Base-by-base conservation (phyloP, 2,797 vertebrate genomes). In the Amniataba percoides region DNA sequence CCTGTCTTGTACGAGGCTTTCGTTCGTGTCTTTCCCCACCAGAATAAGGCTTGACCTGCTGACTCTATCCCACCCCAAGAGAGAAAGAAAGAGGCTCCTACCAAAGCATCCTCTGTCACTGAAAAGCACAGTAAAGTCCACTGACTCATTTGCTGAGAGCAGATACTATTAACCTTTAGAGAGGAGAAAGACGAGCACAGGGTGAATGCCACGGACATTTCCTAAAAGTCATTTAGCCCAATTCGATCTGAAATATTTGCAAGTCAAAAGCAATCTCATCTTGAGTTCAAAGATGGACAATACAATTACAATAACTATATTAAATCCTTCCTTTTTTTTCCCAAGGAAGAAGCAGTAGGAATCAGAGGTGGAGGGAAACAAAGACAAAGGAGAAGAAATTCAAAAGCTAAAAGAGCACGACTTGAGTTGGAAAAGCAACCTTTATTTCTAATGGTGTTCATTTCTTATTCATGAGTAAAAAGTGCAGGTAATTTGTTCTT, bases 231-330 rank as follows among this genome's bases (percentile, higher is more conserved):
- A 89, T 93, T 88, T 84, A 78, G 79, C 77, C 48, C 76, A 88
- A 85, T 91, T 81, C 81, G 79, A 81, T 89, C 75, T 83, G 80
- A 90, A 90, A 93, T 87, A 93, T 94, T 88, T 92, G 84, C 89
- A 91, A 90, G 86, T 93, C 89, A 86, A 89, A 90, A 80, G 68
- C 83, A 79, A 89, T 87, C 72, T 79, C 27, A 5, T 75, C 78
- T 61, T 11, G 19, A 71, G 67, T 78, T 86, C 75, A 83, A 85
- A 87, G 74, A 83, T 63, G 81, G 86, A 89, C 67, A 83, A 86
- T 66, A 69, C 80, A 87, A 89, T 88, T 88, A 87, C 62, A 83
- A 74, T 80, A 80, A 85, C 68, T 74, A 31, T 39, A 88, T 87
- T 89, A 83, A 40, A 71, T 58, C 42, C n/a, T 7, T n/a, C 3